Percentiles rank a stretch among this genome's conserved stretches.
Conservation (phyloP, 1,140 invertebrate genomes). For the Sweltsa coloradensis region DNA sequence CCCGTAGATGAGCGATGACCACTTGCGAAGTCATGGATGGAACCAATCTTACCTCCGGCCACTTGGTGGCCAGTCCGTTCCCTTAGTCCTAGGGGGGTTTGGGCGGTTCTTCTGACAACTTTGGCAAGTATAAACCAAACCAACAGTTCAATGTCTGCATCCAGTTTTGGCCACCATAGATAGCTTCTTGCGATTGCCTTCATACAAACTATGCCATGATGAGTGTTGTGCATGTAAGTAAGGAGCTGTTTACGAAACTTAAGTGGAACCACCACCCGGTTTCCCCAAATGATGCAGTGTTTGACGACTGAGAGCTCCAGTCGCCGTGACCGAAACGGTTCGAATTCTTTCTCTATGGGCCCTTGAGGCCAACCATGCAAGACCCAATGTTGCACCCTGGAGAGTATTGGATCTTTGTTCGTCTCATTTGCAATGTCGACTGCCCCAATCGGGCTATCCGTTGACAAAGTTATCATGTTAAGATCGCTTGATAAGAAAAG, state of each 20-base stretch:
- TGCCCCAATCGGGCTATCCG: background rate
- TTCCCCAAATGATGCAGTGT: slow-evolving; percentile 5
- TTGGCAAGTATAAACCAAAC: too few species aligned
- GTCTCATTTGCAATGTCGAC: background rate
- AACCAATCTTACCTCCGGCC: too few species aligned
- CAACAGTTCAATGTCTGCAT: slow-evolving; percentile 32
- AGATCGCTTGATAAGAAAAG: too few species aligned
- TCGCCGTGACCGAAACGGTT: background rate
- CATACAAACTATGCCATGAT: slow-evolving; percentile 35
- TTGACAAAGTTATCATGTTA: too few species aligned
- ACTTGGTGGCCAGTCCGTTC: too few species aligned
- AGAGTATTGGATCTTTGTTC: background rate
- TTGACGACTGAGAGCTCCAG: slow-evolving; percentile 3
- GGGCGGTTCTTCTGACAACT: too few species aligned
- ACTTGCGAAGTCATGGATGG: too few species aligned
- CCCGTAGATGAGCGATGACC: too few species aligned
- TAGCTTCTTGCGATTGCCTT: slow-evolving; percentile 35
- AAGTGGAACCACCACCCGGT: slow-evolving; percentile 27
- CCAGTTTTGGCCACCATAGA: slow-evolving; percentile 36
- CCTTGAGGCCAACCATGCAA: background rate
- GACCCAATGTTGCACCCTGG: background rate
- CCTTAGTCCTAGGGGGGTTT: too few species aligned
- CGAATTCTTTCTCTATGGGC: background rate
- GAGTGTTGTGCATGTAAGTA: slow-evolving; percentile 30
- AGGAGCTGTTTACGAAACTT: slow-evolving; percentile 24